Evolutionary conservation across 35 echinoderm and acorn worm species (phyloP).

Genomic region (Apostichopus japonicus): DNA sequence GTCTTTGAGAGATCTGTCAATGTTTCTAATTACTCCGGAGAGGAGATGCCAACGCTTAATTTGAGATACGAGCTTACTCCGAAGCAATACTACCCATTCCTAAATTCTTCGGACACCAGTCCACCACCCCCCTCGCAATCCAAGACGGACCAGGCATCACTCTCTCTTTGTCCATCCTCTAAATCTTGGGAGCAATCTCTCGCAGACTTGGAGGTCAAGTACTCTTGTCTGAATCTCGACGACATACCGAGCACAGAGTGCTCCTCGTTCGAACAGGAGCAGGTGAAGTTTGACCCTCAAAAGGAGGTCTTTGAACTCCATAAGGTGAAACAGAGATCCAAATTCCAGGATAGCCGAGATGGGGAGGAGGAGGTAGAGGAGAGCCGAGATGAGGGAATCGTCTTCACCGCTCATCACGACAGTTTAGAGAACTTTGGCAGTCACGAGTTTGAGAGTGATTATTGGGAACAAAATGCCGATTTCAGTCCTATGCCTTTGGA

Average conservation of each 20-base stretch:
- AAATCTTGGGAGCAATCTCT: slow-evolving; percentile 40
- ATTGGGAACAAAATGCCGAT: not conserved
- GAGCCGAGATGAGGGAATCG: slow-evolving; percentile 71
- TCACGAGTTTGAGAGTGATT: slow-evolving; percentile 38
- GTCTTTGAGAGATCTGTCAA: not conserved
- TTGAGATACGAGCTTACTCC: not conserved
- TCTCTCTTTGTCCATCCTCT: slow-evolving; percentile 2
- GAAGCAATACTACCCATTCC: slow-evolving; percentile 35
- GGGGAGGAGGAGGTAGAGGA: not conserved
- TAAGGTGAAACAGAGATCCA: not conserved
- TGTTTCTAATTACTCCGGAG: not conserved
- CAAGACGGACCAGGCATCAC: not conserved
- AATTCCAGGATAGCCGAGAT: not conserved
- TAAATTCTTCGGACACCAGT: not conserved
- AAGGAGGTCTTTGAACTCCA: slow-evolving; percentile 54
- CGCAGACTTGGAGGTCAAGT: slow-evolving; percentile 40
- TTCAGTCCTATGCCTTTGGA: slow-evolving; percentile 29
- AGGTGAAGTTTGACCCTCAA: slow-evolving; percentile 16
- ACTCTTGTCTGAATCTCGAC: slow-evolving; percentile 40
- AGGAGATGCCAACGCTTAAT: not conserved
- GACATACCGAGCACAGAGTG: slow-evolving; percentile 54
- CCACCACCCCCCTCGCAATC: not conserved
- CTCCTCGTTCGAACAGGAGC: slow-evolving; percentile 42
- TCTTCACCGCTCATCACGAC: slow-evolving; percentile 61
- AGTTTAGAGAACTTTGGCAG: slow-evolving; percentile 20